phyloP scores from a whole-genome alignment of 2,797 vertebrate species.

The Diglossa cyanea region DNA sequence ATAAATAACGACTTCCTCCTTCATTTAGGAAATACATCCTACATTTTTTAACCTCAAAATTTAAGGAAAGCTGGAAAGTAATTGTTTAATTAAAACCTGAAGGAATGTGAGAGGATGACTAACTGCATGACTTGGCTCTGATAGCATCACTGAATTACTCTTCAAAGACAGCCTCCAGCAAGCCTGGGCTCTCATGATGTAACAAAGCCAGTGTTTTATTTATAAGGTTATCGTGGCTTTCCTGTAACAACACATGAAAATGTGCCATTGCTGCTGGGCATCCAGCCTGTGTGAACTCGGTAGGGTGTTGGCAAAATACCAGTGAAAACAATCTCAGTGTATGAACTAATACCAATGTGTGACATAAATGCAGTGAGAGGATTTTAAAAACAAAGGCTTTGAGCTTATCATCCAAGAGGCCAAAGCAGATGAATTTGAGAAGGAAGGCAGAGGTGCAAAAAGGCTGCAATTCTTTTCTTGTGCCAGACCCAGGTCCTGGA shows the following conservation, averaged over 20 bases:
- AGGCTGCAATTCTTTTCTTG: not conserved
- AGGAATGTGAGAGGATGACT: not conserved
- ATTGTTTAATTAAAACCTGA: slow-evolving; percentile 3
- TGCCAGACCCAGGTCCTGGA: not conserved
- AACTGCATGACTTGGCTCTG: not conserved
- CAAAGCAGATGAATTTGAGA: not conserved
- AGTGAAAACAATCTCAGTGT: not conserved
- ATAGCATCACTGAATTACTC: not conserved
- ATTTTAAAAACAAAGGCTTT: not conserved
- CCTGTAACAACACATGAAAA: not conserved
- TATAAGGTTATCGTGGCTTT: not conserved
- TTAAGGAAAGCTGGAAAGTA: slow-evolving; percentile 18
- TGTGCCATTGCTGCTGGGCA: not conserved
- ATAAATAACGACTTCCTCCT: not conserved
- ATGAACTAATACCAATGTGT: not conserved
- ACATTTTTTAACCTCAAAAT: not conserved
- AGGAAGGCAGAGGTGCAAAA: not conserved
- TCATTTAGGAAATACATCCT: not conserved
- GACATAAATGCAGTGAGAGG: not conserved
- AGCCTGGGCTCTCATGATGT: not conserved
- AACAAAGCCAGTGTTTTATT: slow-evolving; percentile 1
- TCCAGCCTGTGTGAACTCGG: not conserved
- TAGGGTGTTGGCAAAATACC: not conserved
- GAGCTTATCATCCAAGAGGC: not conserved
- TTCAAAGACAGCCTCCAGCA: not conserved